Evolutionary conservation across 2,888 invertebrate species (phyloP).

Genomic region (Tolmerus cingulatus): DNA sequence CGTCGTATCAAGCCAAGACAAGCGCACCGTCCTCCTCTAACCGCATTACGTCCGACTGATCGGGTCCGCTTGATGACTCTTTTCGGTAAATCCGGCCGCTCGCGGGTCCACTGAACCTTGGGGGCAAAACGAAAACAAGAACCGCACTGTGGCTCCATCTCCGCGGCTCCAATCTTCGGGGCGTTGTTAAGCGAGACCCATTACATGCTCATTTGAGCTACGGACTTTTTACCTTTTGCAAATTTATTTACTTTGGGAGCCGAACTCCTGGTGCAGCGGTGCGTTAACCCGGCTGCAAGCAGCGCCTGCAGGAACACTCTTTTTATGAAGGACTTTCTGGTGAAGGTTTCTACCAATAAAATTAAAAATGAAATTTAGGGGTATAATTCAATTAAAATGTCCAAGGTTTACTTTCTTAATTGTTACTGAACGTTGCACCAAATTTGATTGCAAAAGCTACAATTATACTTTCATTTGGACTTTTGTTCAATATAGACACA

Average conservation of each 20-base stretch:
- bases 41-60: not conserved
- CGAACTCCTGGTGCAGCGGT: not conserved
- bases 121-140: not conserved
- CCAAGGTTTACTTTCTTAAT: too few species aligned
- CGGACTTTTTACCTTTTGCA: not conserved
- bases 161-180: not conserved
- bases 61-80: constrained; percentile 23
- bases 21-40: not conserved
- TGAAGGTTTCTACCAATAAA: not conserved
- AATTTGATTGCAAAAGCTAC: too few species aligned
- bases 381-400: too few species aligned
- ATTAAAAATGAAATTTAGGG: too few species aligned
- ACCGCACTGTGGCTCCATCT: not conserved
- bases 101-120: constrained; percentile 27
- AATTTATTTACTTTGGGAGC: constrained; percentile 15
- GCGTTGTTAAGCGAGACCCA: constrained; percentile 14
- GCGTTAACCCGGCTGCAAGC: not conserved
- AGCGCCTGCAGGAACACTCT: not conserved
- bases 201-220: constrained; percentile 12
- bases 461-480: too few species aligned
- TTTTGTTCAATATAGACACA: too few species aligned
- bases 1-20: not conserved
- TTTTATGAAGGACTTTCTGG: not conserved
- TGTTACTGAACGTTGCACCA: too few species aligned
- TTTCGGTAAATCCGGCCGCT: not conserved